Base-by-base conservation (phyloP, 2,797 vertebrate species). In the Falco rusticolus region DNA sequence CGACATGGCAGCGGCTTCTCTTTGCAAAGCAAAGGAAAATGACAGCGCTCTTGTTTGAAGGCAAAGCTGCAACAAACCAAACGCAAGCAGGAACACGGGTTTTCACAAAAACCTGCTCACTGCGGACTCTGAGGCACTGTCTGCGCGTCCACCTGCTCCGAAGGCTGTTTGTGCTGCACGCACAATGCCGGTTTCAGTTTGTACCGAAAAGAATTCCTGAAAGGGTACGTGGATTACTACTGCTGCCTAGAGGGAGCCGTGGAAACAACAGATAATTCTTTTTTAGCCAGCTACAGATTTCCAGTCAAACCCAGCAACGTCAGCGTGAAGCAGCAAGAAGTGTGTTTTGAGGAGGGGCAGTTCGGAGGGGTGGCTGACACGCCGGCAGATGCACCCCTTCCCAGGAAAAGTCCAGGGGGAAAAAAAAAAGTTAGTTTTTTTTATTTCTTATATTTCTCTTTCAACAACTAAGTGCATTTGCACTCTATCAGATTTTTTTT, bases 201-300 rank as follows among this genome's bases (percentile, higher is more conserved):
- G 39, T 43, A 71, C 47, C 29, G 41, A 57, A 86, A 72, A 72
- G 37, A 82, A 91, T 37, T 86, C 43, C 43, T 8, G 28, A 50
- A 56, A 28, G 29, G 47, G 8, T 56, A 45, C 0, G 8, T 82
- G 77, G 78, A 34, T 61, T 87, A 56, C 71, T 96, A 74, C 95
- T 96, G 95, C 96, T 95, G 63, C 89, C 93, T 96, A 95, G 87
- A 94, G 96, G 96, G 21, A 90, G 68, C 34, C 50, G 28, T 31
- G 59, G 77, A 80, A 96, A 96, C 41, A 84, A 70, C 89, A 53
- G 29, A 66, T n/a, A 11, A 8, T 39, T 90, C 11, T 33, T 26
- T 66, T 72, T 28, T 10, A 82, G 33, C 47, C 56, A 84, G 45
- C 64, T 59, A 41, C n/a, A 45, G 18, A 60, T 48, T 72, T 79